These are phyloP conservation scores for Gyrodactylus salaris DNA, from an alignment of 1,140 invertebrate genomes.

Conservation along the genomic window DNA sequence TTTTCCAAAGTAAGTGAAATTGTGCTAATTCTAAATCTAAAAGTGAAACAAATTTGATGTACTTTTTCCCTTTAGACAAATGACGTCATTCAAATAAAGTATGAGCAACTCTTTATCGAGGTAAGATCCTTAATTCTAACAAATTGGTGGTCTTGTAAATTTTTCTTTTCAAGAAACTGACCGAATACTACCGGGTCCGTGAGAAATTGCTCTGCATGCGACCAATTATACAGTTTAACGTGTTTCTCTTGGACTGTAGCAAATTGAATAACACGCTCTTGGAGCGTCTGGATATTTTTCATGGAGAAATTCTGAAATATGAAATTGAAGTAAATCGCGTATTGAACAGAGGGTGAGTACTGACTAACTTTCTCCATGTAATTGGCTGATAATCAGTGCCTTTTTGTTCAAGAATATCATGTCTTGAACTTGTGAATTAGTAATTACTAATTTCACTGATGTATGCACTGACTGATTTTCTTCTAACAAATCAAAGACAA, in stretches of 20 bases:
- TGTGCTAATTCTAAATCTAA: not conserved
- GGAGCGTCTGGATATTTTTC: not conserved
- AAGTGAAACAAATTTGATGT: not conserved
- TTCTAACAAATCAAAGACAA: too few species aligned
- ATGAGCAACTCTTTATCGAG: not conserved
- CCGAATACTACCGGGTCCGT: not conserved
- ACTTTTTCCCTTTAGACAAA: not conserved
- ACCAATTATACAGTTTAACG: not conserved
- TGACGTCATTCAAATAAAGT: not conserved
- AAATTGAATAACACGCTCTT: not conserved
- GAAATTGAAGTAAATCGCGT: not conserved
- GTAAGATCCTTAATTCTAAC: not conserved
- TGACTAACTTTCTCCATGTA: too few species aligned
- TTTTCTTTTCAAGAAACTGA: not conserved
- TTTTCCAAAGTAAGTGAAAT: too few species aligned
- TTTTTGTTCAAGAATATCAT: too few species aligned
- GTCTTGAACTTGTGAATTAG: too few species aligned
- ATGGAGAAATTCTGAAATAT: not conserved
- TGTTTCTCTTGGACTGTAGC: not conserved
- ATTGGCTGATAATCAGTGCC: too few species aligned
- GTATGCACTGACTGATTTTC: too few species aligned
- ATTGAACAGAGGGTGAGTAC: not conserved
- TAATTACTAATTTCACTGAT: too few species aligned
- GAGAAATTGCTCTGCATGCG: not conserved
- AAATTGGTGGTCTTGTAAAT: not conserved